These are phyloP conservation scores for Nasonovia ribisnigri DNA, from an alignment of 2,888 invertebrate genomes.

Conservation along the genomic window DNA sequence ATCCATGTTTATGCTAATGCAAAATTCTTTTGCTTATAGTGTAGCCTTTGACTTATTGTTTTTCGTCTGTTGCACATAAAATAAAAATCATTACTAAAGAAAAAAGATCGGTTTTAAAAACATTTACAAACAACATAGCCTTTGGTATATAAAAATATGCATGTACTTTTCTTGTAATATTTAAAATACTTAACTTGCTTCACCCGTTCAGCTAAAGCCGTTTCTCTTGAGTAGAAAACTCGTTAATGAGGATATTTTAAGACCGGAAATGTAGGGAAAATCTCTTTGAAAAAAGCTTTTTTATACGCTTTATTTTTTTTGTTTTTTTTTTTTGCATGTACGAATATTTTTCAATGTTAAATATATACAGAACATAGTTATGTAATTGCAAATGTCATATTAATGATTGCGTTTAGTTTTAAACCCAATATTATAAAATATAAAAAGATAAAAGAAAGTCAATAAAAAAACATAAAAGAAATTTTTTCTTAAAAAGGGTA, in stretches of 20 bases:
- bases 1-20: conserved; percentile 16
- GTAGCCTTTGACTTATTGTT: conserved; percentile 51
- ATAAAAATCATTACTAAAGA: conserved; percentile 29
- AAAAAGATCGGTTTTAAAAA: conserved; percentile 51
- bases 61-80: conserved; percentile 20
- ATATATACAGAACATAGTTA: neutral
- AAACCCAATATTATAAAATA: conserved; percentile 17
- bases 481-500: neutral
- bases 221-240: conserved; percentile 42
- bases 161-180: conserved; percentile 48
- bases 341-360: conserved; percentile 29
- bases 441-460: conserved; percentile 32
- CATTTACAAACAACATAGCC: conserved; percentile 40
- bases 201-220: conserved; percentile 7
- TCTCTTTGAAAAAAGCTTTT: conserved; percentile 51
- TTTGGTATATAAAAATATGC: conserved; percentile 23
- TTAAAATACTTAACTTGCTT: conserved; percentile 54
- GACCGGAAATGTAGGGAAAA: conserved; percentile 40
- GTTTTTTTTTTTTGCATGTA: neutral
- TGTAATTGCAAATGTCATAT: conserved; percentile 53
- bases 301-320: neutral
- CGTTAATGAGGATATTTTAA: conserved; percentile 62
- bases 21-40: neutral
- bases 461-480: conserved; percentile 11
- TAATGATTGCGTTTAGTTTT: conserved; percentile 58